phyloP scores from a whole-genome alignment of 2,113 vertebrate species.

The Microtus montanus region DNA sequence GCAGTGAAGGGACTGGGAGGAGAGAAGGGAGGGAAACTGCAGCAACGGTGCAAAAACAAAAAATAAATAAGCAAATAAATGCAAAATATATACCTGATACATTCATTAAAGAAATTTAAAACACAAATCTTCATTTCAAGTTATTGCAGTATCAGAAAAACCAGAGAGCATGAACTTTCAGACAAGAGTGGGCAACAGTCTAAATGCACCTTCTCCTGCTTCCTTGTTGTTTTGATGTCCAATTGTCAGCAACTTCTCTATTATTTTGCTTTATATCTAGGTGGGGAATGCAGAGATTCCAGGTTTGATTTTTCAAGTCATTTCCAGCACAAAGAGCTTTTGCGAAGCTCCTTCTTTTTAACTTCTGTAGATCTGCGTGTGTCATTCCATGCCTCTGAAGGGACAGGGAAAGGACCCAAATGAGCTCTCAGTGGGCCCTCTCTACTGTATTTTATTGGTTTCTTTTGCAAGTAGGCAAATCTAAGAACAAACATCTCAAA shows the following conservation, averaged over 20 bases:
- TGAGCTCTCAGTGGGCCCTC: background rate
- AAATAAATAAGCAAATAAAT: background rate
- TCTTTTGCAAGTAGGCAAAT: constrained; percentile 40
- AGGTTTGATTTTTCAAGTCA: background rate
- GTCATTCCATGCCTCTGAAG: background rate
- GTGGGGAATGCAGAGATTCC: background rate
- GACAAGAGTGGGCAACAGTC: background rate
- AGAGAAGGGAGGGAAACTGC: background rate
- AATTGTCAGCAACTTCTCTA: background rate
- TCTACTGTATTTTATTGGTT: background rate
- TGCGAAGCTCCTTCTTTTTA: too few relatives aligned
- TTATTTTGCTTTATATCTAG: background rate
- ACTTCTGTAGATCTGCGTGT: background rate
- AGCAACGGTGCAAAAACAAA: background rate
- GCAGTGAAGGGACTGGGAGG: background rate
- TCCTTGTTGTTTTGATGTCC: background rate
- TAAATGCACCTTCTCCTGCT: background rate
- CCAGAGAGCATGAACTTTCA: background rate
- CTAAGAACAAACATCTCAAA: constrained; percentile 27
- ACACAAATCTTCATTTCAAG: background rate
- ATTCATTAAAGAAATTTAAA: background rate
- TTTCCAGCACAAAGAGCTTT: background rate
- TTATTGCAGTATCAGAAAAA: constrained; percentile 40
- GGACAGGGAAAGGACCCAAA: background rate
- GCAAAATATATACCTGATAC: background rate